These are phyloP conservation scores for Wasmannia auropunctata DNA, from an alignment of 1,140 invertebrate species.

Conservation along the genomic window DNA sequence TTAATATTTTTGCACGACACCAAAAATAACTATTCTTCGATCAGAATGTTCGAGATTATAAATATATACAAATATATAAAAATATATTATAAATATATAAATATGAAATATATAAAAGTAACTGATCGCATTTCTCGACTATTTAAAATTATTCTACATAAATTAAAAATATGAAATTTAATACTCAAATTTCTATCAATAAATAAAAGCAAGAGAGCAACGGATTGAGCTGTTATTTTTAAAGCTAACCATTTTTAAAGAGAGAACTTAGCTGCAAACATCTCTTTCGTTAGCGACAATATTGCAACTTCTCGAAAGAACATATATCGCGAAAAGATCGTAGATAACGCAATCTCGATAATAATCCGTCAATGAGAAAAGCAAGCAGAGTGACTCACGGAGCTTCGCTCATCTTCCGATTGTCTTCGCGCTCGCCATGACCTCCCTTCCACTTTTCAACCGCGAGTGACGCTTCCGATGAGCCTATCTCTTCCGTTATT, in stretches of 20 bases:
- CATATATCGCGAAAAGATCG: not conserved
- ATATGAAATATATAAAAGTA: not conserved
- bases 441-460: slow-evolving; percentile 24
- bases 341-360: slow-evolving; percentile 5
- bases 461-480: slow-evolving; percentile 41
- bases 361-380: slow-evolving; percentile 44
- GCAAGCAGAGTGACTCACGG: slow-evolving; percentile 42
- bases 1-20: not conserved
- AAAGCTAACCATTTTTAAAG: not conserved
- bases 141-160: not conserved
- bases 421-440: slow-evolving; percentile 29
- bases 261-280: not conserved
- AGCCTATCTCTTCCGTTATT: slow-evolving; percentile 48
- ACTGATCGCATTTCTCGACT: not conserved
- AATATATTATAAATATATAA: too few relatives aligned
- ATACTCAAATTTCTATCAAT: not conserved
- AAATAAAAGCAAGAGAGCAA: not conserved
- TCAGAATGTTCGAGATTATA: not conserved
- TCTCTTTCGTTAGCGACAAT: not conserved
- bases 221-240: not conserved
- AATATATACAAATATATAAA: too few relatives aligned
- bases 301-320: not conserved
- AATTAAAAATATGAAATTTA: not conserved
- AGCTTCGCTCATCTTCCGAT: slow-evolving; percentile 34
- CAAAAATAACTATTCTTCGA: not conserved